Evolutionary conservation across 2,888 invertebrate genomes (phyloP), one percentile per base, ranked within the genome.

Genomic region (Spilarctia lutea): DNA sequence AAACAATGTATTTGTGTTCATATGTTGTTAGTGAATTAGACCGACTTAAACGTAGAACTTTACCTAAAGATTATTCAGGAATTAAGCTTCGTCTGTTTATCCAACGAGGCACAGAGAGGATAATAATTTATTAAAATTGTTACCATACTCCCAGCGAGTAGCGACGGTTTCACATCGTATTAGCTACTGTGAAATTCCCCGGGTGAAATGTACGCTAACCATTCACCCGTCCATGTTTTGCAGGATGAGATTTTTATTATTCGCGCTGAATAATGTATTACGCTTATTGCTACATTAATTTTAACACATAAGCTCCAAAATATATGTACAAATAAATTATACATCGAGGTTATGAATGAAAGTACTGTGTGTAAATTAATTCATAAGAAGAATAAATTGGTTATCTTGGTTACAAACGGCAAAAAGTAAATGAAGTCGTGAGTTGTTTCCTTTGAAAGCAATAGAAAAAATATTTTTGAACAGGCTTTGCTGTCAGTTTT

Each of bases 51-150:
- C 6, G 27, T 70, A 63, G 42, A 33, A 71, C 18, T 63, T 10
- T 3, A 42, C 13, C 18, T 48, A 48, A 35, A 77, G 79, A 79
- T 83, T 86, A 83, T 85, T 85, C 88, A 85, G 82, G 86, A 91
- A 91, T 92, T 90, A 91, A 89, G 90, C 89, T 84, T 86, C 88
- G 88, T 90, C 87, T 91, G 91, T 89, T 92, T 91, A 92, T 90
- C 90, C 90, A 83, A 81, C 83, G 85, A 80, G 82, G 88, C 84
- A 85, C 83, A 85, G 86, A 85, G 86, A 86, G 87, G 87, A 89
- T 94, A 93, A 94, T 94, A 94, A 94, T 92, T 94, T 94, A 94
- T 94, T 94, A 94, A 94, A 94, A 93, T 92, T 90, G 91, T 91
- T 92, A 83, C 91, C 90, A 89, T 90, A 89, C 90, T 88, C 87